Base-by-base conservation (phyloP, 2,888 invertebrate species). In the Mystacides longicornis region DNA sequence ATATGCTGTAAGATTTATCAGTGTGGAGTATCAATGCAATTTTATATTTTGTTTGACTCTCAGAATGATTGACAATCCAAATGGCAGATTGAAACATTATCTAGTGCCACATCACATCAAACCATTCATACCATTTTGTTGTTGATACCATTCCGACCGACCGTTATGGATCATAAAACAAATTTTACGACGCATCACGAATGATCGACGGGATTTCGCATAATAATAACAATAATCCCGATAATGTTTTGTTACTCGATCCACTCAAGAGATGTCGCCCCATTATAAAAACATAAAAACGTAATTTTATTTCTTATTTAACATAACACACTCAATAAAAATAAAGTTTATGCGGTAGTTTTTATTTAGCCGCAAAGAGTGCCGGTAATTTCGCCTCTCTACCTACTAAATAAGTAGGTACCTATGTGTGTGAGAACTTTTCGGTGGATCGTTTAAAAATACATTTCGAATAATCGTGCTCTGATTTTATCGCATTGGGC, bases 241-340 rank as follows among this genome's bases (percentile, higher is more conserved):
- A 37, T 37, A n/a, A n/a, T n/a, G n/a, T n/a, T n/a, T n/a, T n/a
- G n/a, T n/a, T n/a, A n/a, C n/a, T n/a, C n/a, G n/a, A n/a, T n/a
- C n/a, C n/a, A n/a, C n/a, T n/a, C n/a, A n/a, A n/a, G n/a, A n/a
- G n/a, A n/a, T n/a, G n/a, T n/a, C n/a, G n/a, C n/a, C n/a, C n/a
- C n/a, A n/a, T n/a, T n/a, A n/a, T n/a, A n/a, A n/a, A 14, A 37
- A 37, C 37, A 37, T 37, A 37, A 37, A 37, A 37, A 5, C 16
- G 37, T 37, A 14, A 37, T 37, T 37, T 37, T 37, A 37, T 37
- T 37, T 37, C 16, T 37, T 37, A 37, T 37, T 37, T 37, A n/a
- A n/a, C 37, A 16, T 37, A 37, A 37, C 37, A n/a, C n/a, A 37
- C 37, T 37, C 37, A 37, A 37, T 37, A 16, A 37, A 37, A 37